Evolutionary conservation across 2,113 vertebrate genomes (phyloP).

Genomic region (Sula dactylatra): DNA sequence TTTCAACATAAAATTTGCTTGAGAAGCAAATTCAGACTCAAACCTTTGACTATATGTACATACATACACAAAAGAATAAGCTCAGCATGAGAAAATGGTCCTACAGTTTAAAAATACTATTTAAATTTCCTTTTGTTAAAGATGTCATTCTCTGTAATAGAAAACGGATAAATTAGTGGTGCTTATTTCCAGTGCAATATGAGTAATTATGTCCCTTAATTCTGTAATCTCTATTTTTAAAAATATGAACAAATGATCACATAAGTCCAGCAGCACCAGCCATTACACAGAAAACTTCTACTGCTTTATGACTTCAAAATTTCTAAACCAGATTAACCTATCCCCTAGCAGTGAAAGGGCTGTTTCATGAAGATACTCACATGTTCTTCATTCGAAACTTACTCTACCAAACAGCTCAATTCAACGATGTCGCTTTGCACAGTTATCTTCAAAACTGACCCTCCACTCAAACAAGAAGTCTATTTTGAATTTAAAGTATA

Average conservation of each 20-base stretch:
- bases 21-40: neutral
- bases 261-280: neutral
- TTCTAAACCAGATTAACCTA: neutral
- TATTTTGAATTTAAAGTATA: conserved; percentile 26
- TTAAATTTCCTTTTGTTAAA: conserved; percentile 5
- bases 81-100: neutral
- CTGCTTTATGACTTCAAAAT: neutral
- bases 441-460: conserved; percentile 38
- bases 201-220: neutral
- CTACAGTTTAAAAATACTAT: neutral
- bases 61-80: neutral
- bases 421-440: neutral
- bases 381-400: neutral
- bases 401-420: neutral
- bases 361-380: neutral
- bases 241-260: neutral
- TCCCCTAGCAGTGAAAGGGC: neutral
- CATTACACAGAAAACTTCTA: neutral
- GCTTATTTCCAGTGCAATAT: neutral
- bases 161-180: neutral
- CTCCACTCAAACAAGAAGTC: conserved; percentile 24
- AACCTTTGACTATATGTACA: neutral
- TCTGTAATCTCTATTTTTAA: neutral
- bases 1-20: neutral
- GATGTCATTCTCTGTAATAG: neutral